Percentiles rank a stretch among this genome's conserved stretches.
Evolutionary conservation across 2,888 invertebrate genomes (phyloP).

Genomic region (Platerodrilus igneus): DNA sequence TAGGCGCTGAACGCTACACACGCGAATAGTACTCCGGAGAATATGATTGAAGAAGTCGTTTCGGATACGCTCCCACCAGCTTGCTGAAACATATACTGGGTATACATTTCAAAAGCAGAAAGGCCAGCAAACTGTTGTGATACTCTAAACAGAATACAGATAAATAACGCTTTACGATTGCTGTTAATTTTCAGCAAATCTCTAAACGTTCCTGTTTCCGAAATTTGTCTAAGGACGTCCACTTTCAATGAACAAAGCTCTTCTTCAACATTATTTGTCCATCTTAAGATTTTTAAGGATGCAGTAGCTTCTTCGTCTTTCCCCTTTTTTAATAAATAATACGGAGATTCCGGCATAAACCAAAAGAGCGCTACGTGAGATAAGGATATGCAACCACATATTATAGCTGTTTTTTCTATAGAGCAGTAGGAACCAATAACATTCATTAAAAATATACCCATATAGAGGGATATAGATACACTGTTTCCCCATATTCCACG

Average conservation of each 20-base stretch:
- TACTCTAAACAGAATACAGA: conserved; percentile 29
- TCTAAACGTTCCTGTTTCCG: conserved; percentile 34
- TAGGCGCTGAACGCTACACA: conserved; percentile 26
- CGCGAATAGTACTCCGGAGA: conserved; percentile 24
- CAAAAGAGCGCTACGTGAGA: conserved; percentile 53
- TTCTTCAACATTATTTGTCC: conserved; percentile 32
- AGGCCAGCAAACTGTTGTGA: conserved; percentile 37
- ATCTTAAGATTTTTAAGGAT: conserved; percentile 32
- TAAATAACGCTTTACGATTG: conserved; percentile 35
- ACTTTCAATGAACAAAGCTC: conserved; percentile 32
- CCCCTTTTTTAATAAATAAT: conserved; percentile 34
- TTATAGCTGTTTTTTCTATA: conserved; percentile 51
- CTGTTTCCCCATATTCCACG: conserved; percentile 27
- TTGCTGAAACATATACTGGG: conserved; percentile 39
- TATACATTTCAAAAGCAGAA: conserved; percentile 35
- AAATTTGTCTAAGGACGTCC: conserved; percentile 38
- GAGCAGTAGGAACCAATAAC: too few species aligned
- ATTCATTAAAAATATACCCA: too few species aligned
- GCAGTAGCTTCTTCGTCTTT: conserved; percentile 31
- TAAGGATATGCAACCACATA: conserved; percentile 56
- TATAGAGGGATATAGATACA: conserved; percentile 21
- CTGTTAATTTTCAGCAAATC: conserved; percentile 34
- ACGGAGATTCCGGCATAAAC: conserved; percentile 58
- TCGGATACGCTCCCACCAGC: conserved; percentile 37
- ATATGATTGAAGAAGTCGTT: conserved; percentile 36